Base-by-base conservation (phyloP, 2,888 invertebrate genomes). In the Vesta saturnalis region DNA sequence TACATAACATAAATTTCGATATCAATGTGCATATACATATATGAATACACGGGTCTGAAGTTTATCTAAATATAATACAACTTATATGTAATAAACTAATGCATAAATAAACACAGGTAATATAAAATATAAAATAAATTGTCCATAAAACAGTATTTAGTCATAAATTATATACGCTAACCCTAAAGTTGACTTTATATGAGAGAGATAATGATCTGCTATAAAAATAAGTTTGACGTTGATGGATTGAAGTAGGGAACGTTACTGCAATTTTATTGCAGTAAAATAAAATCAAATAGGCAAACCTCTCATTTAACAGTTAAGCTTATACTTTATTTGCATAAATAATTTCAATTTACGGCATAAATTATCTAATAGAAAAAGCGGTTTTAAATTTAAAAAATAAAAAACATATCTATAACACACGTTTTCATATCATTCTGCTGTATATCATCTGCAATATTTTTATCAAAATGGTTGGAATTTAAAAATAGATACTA, bases 161-260 rank as follows among this genome's bases (percentile, higher is more conserved):
- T 49, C 14, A 64, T 64, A 64, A 64, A 64, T 58, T 64, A 64
- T 39, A 19, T 49, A 47, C 15, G 21, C 64, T 30, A 58, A 52
- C 64, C 64, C 49, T 64, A 58, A 63, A 58, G 57, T 52, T 64
- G 57, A 58, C 57, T 64, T 64, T 64, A 64, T 64, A 64, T 47
- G 58, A 47, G 52, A 22, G 49, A 64, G 60, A 66, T 66, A 61
- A 61, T 66, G 61, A 66, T 66, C 61, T 35, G 47, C 56, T 49
- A 61, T 66, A 66, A 66, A 61, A 61, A 59, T 66, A 60, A 57
- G 55, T 60, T 57, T 61, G 66, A 66, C 66, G 56, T 61, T 66
- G 66, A 66, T 66, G 59, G 66, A 66, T 66, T 66, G 54, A 61
- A 60, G 57, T 66, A 49, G 64, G 64, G 64, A 58, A 56, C 39